phyloP scores from a whole-genome alignment of 2,888 invertebrate genomes.

The Amblyjoppa fuscipennis region DNA sequence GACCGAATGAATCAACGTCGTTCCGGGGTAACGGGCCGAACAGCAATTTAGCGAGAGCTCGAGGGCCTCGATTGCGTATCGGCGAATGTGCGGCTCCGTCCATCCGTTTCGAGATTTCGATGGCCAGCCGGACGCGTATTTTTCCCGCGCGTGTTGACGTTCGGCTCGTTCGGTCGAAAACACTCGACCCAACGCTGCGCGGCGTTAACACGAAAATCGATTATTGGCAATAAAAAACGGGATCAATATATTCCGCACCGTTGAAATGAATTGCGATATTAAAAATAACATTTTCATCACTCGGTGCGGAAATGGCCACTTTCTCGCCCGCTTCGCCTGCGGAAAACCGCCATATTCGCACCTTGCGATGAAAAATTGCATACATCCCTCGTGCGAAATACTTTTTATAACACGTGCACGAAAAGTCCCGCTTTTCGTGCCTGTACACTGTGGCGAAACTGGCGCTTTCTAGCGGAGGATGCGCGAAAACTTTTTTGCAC shows the following conservation, averaged over 20 bases:
- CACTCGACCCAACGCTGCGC: not conserved
- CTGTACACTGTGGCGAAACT: too few relatives aligned
- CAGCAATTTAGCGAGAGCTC: slow-evolving; percentile 14
- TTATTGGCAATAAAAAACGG: not conserved
- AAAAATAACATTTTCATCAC: not conserved
- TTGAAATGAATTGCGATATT: not conserved
- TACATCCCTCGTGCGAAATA: too few relatives aligned
- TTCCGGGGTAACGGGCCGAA: not conserved
- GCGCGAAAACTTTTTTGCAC: too few relatives aligned
- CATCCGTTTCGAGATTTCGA: slow-evolving; percentile 28
- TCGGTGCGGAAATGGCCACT: too few relatives aligned
- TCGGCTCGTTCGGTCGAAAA: not conserved
- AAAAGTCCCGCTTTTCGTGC: too few relatives aligned
- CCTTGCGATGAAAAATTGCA: too few relatives aligned
- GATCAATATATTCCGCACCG: not conserved
- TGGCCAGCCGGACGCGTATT: not conserved
- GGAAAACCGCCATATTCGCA: too few relatives aligned
- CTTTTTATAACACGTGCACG: too few relatives aligned
- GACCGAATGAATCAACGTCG: slow-evolving; percentile 8
- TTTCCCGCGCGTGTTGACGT: slow-evolving; percentile 11
- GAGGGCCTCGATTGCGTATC: slow-evolving; percentile 12
- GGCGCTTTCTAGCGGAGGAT: too few relatives aligned
- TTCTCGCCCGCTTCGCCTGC: too few relatives aligned
- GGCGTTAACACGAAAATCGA: not conserved
- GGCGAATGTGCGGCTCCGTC: not conserved